Evolutionary conservation across 1,140 invertebrate genomes (phyloP), one percentile per base, ranked within the genome.

Genomic region (Caerostris darwini): DNA sequence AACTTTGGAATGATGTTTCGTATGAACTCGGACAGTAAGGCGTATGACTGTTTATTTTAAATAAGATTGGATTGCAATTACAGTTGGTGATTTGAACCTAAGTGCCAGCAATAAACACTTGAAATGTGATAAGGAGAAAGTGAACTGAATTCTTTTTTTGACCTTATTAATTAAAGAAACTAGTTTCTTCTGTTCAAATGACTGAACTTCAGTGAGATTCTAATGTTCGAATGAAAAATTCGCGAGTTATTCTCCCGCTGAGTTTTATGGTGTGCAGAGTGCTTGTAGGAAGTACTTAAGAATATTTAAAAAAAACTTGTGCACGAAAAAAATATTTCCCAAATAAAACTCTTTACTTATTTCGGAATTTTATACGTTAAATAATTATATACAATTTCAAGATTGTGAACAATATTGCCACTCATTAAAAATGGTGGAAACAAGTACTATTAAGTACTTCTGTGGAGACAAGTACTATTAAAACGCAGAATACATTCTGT

Each of bases 81-180:
- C 17, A 17, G 5, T 14, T 17, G 61, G 7, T 12, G 17, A 5
- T 67, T 67, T 67, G 61, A 67, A 67, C n/a, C 17, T 67, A n/a
- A 14, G 7, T 67, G 12, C 61, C 14, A 12, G 2, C 3, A 6
- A 67, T n/a, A n/a, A 14, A 67, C 61, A n/a, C 17, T n/a, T n/a
- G 69, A 77, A 77, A 77, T 77, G 69, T 12, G 69, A 77, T 77
- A 77, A 77, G 69, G 19, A 34, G 34, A 5, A 12, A 53, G 19
- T 77, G 69, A 77, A 77, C 34, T 77, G 69, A 34, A 34, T 77
- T 77, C 8, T 61, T 67, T n/a, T 34, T 77, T 7, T 77, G 69
- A 77, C 34, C 69, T 34, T 34, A 77, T 8, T 50, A 77, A 77
- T 77, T 10, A 77, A 34, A 34, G 8, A 50, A 77, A 77, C 69